These are phyloP conservation scores for Abrostola tripartita DNA, from an alignment of 2,888 invertebrate genomes.

Conservation along the genomic window DNA sequence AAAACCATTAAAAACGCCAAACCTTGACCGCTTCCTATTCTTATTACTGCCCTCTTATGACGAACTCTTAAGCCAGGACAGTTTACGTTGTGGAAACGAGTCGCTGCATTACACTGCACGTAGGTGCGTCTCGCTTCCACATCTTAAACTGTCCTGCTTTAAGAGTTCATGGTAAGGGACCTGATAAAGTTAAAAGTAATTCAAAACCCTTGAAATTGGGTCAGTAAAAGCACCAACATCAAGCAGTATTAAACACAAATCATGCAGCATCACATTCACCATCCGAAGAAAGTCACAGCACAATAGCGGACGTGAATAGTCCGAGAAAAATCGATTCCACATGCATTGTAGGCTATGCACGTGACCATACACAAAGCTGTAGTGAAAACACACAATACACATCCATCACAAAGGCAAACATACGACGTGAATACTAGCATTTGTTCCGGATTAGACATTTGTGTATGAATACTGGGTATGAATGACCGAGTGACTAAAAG, in stretches of 20 bases:
- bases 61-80: too few species aligned
- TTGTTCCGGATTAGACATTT: slow-evolving; percentile 22
- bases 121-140: too few species aligned
- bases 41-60: too few species aligned
- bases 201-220: too few species aligned
- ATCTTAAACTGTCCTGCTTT: too few species aligned
- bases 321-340: slow-evolving; percentile 21
- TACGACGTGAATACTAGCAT: slow-evolving; percentile 16
- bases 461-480: background rate
- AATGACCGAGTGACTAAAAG: slow-evolving; percentile 13
- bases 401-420: slow-evolving; percentile 18
- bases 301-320: slow-evolving; percentile 33
- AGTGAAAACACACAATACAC: slow-evolving; percentile 33
- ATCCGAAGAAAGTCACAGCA: slow-evolving; percentile 18
- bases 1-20: too few species aligned
- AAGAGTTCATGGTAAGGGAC: too few species aligned
- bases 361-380: slow-evolving; percentile 40
- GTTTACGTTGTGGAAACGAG: too few species aligned
- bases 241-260: background rate
- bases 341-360: slow-evolving; percentile 29
- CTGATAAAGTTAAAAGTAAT: too few species aligned
- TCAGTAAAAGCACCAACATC: too few species aligned
- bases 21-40: too few species aligned
- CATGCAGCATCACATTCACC: slow-evolving; percentile 4
- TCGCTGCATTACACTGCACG: too few species aligned